Conservation (phyloP, 1,140 invertebrate genomes). For the Hycleus phaleratus region DNA sequence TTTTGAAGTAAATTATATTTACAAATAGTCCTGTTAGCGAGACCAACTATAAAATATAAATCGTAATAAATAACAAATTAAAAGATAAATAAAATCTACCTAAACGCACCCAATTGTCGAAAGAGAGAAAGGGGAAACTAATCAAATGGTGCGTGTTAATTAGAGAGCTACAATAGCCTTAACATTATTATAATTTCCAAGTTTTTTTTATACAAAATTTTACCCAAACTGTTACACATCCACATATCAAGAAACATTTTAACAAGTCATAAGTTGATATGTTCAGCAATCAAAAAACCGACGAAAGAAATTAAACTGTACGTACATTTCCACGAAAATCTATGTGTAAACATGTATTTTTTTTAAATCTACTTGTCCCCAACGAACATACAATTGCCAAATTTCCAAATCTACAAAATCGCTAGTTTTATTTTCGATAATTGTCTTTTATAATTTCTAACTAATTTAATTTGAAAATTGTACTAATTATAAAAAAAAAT, state of each 20-base stretch:
- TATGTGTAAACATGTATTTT: not conserved
- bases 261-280: slow-evolving; percentile 14
- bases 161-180: slow-evolving; percentile 26
- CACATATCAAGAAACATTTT: not conserved
- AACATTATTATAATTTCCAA: slow-evolving; percentile 13
- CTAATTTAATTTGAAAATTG: too few relatives aligned
- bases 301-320: not conserved
- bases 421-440: not conserved
- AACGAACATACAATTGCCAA: not conserved
- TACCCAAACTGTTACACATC: slow-evolving; percentile 19
- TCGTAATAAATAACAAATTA: slow-evolving; percentile 32
- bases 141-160: not conserved
- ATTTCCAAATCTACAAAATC: not conserved
- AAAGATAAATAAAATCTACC: slow-evolving; percentile 25
- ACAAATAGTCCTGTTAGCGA: slow-evolving; percentile 38
- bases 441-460: too few relatives aligned
- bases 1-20: slow-evolving; percentile 32
- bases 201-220: slow-evolving; percentile 10
- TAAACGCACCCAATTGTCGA: slow-evolving; percentile 15
- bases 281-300: slow-evolving; percentile 14
- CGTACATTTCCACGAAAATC: slow-evolving; percentile 19
- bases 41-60: slow-evolving; percentile 35
- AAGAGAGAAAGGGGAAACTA: not conserved
- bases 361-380: not conserved
- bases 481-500: not conserved